Conservation (phyloP, 2,113 vertebrate species). For the Labrus mixtus region DNA sequence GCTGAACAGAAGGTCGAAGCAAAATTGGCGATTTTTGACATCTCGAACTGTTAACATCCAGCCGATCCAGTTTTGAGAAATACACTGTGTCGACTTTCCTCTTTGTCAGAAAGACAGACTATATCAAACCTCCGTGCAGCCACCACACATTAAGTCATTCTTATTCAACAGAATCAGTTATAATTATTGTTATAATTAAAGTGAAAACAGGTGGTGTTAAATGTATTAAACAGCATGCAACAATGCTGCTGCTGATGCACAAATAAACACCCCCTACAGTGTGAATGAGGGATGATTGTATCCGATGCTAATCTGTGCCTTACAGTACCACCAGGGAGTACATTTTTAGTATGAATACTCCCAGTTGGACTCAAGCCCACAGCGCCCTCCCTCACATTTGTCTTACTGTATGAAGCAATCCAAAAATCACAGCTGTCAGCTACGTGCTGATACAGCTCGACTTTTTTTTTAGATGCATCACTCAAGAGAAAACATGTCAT, state of each 20-base stretch:
- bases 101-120: background rate
- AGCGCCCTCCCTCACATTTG: conserved; percentile 6
- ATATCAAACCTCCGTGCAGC: background rate
- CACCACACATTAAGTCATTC: background rate
- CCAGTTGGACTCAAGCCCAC: conserved; percentile 25
- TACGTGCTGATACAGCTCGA: conserved; percentile 48
- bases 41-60: conserved; percentile 8
- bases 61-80: background rate
- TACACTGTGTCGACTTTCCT: background rate
- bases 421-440: conserved; percentile 42
- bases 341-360: conserved; percentile 36
- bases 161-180: too few relatives aligned
- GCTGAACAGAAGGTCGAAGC: background rate
- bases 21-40: background rate
- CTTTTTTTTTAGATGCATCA: conserved; percentile 49
- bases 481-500: conserved; percentile 37
- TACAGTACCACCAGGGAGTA: conserved; percentile 31
- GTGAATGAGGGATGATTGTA: conserved; percentile 23
- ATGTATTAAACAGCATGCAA: background rate
- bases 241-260: background rate
- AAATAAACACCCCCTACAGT: conserved; percentile 6
- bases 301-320: conserved; percentile 19
- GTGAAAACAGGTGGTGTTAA: too few relatives aligned
- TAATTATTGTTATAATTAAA: too few relatives aligned
- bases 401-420: conserved; percentile 24